phyloP scores from a whole-genome alignment of 2,113 vertebrate species.

The Oreochromis niloticus region DNA sequence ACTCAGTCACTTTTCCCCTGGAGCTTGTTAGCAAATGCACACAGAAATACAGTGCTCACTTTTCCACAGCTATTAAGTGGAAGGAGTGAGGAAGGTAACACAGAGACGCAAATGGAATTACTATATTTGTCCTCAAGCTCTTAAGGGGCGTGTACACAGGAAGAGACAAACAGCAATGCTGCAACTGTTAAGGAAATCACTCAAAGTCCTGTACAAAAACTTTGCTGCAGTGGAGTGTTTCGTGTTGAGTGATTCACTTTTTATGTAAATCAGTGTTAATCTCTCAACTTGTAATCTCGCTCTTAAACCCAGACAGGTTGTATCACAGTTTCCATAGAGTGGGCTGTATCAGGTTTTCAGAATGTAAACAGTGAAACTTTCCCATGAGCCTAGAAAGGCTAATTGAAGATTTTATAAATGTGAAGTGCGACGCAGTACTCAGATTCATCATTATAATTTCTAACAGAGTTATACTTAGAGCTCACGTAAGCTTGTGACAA shows the following conservation, averaged over 20 bases:
- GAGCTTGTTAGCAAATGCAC: slow-evolving; percentile 9
- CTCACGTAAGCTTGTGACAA: not conserved
- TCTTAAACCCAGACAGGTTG: slow-evolving; percentile 4
- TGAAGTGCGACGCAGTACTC: accelerated
- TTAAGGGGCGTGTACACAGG: not conserved
- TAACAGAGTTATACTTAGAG: not conserved
- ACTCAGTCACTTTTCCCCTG: not conserved
- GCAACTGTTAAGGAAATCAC: not conserved
- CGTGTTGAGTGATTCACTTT: not conserved
- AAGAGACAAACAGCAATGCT: not conserved
- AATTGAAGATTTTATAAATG: not conserved
- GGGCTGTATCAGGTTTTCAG: not conserved
- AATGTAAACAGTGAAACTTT: slow-evolving; percentile 16
- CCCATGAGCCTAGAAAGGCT: not conserved
- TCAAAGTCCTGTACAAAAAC: not conserved
- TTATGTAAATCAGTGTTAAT: not conserved
- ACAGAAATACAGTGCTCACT: not conserved
- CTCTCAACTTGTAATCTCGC: slow-evolving; percentile 17
- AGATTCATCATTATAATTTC: not conserved
- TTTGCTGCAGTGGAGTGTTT: not conserved
- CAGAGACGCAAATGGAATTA: slow-evolving; percentile 27
- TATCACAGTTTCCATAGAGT: not conserved
- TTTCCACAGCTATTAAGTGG: slow-evolving; percentile 25
- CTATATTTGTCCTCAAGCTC: not conserved
- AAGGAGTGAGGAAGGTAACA: slow-evolving; percentile 11